These are phyloP conservation scores for Cheilinus undulatus DNA, from an alignment of 2,113 vertebrate species.

Conservation along the genomic window DNA sequence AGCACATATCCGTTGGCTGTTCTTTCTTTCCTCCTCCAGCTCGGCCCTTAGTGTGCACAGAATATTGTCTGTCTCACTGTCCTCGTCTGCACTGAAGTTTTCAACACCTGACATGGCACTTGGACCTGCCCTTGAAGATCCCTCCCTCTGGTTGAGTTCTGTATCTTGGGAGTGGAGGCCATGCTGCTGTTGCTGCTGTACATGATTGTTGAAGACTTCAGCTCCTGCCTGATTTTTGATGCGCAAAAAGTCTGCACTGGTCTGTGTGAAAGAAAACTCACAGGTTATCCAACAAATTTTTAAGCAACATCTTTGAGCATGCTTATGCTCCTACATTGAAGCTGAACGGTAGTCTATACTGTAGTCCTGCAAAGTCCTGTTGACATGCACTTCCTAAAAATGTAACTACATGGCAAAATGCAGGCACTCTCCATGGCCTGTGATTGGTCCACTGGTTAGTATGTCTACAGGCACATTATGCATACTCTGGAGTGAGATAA, in stretches of 20 bases:
- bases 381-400: no score
- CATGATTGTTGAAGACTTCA: conserved; percentile 54
- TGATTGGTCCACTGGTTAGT: no score
- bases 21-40: conserved; percentile 73
- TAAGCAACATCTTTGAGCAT: no score
- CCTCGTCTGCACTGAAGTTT: conserved; percentile 36
- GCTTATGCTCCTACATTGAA: no score
- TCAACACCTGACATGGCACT: conserved; percentile 26
- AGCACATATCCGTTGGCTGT: conserved; percentile 42
- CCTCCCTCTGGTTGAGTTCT: conserved; percentile 62
- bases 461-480: no score
- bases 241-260: conserved; percentile 80
- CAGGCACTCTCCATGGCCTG: no score
- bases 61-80: conserved; percentile 39
- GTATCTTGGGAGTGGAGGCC: conserved; percentile 59
- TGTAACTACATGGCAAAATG: no score
- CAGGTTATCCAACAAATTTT: not conserved
- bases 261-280: conserved; percentile 66
- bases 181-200: conserved; percentile 58
- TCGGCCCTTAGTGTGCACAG: conserved; percentile 75
- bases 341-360: no score
- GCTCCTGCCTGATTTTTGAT: conserved; percentile 72
- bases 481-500: no score
- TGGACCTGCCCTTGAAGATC: conserved; percentile 55
- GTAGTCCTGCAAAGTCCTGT: no score